Evolutionary conservation across 1,140 invertebrate genomes (phyloP), one percentile per base, ranked within the genome.

Genomic region (Vollenhovia emeryi): DNA sequence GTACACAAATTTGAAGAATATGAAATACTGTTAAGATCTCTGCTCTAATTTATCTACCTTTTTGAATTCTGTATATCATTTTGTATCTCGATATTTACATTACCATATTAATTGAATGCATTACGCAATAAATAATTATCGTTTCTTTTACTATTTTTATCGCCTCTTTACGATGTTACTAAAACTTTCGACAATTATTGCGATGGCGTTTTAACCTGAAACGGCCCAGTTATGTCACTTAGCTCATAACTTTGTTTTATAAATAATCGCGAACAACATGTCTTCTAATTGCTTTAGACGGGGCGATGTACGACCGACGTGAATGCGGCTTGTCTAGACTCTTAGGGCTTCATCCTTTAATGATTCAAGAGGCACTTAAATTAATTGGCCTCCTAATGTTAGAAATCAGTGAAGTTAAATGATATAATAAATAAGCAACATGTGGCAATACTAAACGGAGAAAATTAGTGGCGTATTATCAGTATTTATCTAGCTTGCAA

Each of bases 301-400:
- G 21, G 24, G 24, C 73, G 36, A 15, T 27, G n/a, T 36, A 57
- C 55, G 55, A 75, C n/a, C 11, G 55, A 24, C 45, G 36, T 15
- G 30, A 86, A 33, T 33, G 18, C 7, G 5, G 21, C 18, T 73
- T 71, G 66, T 60, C 27, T 18, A 27, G 6, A 18, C 40, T 57
- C 55, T 43, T 11, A 33, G 9, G n/a, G 8, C 45, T 83, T 69
- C 21, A 30, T 24, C 40, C 27, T 69, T 69, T 84, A 55, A 68
- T 55, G 45, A 62, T 45, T 62, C 45, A 74, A 6, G 30, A 43
- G 50, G 2, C 36, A 64, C 45, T 75, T 43, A 52, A 86, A 75
- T 86, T 75, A 76, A 84, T 84, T 84, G 55, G 11, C 24, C 52
- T 48, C 5, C 52, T 84, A 57, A 87, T 64, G 40, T 74, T 55